These are phyloP conservation scores for Laspeyria flexula DNA, from an alignment of 2,888 invertebrate species.

Conservation along the genomic window DNA sequence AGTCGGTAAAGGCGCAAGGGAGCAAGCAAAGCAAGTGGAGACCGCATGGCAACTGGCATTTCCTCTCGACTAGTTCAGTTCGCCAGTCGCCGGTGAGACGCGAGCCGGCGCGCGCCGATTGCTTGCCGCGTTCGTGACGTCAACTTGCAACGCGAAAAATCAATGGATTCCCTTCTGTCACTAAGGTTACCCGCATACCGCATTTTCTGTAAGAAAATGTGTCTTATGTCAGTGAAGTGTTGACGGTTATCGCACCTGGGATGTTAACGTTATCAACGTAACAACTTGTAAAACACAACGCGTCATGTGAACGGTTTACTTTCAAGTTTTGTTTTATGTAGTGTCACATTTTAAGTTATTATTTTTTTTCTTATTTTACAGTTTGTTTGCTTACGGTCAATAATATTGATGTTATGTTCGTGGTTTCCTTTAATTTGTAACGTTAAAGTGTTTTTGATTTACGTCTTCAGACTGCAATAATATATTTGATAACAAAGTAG, in stretches of 20 bases:
- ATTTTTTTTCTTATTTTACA: constrained; percentile 25
- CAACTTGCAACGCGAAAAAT: constrained; percentile 81
- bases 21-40: constrained; percentile 55
- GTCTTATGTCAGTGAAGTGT: constrained; percentile 80
- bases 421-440: constrained; percentile 18
- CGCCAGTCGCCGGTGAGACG: constrained; percentile 79
- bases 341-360: constrained; percentile 76
- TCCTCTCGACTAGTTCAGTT: constrained; percentile 66
- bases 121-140: constrained; percentile 76
- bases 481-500: too few species aligned
- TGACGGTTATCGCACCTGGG: constrained; percentile 52
- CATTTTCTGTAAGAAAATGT: constrained; percentile 82
- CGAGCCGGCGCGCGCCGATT: constrained; percentile 81
- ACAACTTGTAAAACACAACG: constrained; percentile 60
- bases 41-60: constrained; percentile 79
- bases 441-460: constrained; percentile 4
- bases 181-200: constrained; percentile 83
- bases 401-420: constrained; percentile 16
- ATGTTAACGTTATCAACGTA: constrained; percentile 55
- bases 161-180: constrained; percentile 76
- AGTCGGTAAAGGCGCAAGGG: constrained; percentile 40
- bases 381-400: constrained; percentile 17
- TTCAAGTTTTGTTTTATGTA: constrained; percentile 73
- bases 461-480: too few species aligned
- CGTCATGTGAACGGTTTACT: constrained; percentile 75